Evolutionary conservation across 2,113 vertebrate species (phyloP), one percentile per base, ranked within the genome.

Genomic region (Tetraodon nigroviridis): DNA sequence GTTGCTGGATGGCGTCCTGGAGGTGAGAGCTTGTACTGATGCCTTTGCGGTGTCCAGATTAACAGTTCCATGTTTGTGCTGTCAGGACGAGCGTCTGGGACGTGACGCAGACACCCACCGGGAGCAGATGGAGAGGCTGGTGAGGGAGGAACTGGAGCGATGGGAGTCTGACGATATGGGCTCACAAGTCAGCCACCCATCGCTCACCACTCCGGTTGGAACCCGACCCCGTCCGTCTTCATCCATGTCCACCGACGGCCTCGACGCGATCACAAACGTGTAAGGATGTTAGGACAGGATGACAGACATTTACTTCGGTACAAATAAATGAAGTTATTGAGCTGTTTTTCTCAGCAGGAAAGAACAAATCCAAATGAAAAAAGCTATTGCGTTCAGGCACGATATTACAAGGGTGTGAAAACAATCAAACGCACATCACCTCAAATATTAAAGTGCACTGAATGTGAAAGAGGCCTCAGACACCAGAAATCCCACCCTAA

Each of bases 71-170:
- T 51, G 12, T 27, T 55, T 40, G 53, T 4, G 17, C 3, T 41
- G 18, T 45, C 45, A 99, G 96, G 94, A 98, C 29, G 96, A 95
- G 73, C 91, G 94, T 3, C 74, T 92, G 81, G 95, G 94, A 5
- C 90, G 90, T 13, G 93, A 95, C 75, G 91, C 76, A 0, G 95
- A 97, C 3, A 67, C 86, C 11, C 94, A 95, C 86, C 77, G 92
- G 63, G 95, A 98, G 5, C 96, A 96, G 57, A 96, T 94, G 94
- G 97, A 98, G 75, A 80, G 90, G 19, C 90, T 98, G 0, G 95
- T 97, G 32, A 89, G 92, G 15, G 97, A 98, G 75, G 97, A 99
- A 46, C 64, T 98, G 82, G 94, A 97, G 54, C 92, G 92, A 29
- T 98, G 95, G 93, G 95, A 98, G 56, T 96, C 93, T 0, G 95